These are phyloP conservation scores for Galleria mellonella DNA, from an alignment of 1,140 invertebrate genomes.

Conservation along the genomic window DNA sequence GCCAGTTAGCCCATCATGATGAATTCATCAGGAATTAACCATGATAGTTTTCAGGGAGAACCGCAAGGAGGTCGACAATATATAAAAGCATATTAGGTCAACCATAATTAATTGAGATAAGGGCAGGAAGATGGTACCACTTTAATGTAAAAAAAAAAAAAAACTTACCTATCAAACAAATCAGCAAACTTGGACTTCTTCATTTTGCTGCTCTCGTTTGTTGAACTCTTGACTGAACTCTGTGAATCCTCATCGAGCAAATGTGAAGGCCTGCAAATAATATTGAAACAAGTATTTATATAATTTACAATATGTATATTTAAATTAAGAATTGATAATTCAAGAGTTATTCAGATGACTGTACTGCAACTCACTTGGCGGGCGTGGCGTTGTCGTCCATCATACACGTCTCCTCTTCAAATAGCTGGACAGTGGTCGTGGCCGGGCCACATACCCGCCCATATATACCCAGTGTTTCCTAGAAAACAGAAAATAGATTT, in stretches of 20 bases:
- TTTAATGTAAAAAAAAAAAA: too few species aligned
- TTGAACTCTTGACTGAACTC: conserved; percentile 82
- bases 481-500: conserved; percentile 6
- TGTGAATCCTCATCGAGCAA: conserved; percentile 86
- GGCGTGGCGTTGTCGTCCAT: conserved; percentile 82
- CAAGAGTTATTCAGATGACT: not conserved
- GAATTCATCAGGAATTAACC: too few species aligned
- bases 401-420: conserved; percentile 92
- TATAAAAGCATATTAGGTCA: too few species aligned
- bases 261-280: conserved; percentile 60
- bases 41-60: too few species aligned
- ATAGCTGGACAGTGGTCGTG: conserved; percentile 77
- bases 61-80: too few species aligned
- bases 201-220: conserved; percentile 80
- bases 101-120: too few species aligned
- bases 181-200: conserved; percentile 84
- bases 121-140: too few species aligned
- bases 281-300: too few species aligned
- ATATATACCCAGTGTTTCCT: conserved; percentile 67
- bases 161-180: conserved; percentile 80
- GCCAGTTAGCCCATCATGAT: too few species aligned
- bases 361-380: conserved; percentile 48
- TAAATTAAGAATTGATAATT: too few species aligned
- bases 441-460: conserved; percentile 61
- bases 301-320: too few species aligned